Evolutionary conservation across 2,888 invertebrate species (phyloP).

Genomic region (Eledona agricola): DNA sequence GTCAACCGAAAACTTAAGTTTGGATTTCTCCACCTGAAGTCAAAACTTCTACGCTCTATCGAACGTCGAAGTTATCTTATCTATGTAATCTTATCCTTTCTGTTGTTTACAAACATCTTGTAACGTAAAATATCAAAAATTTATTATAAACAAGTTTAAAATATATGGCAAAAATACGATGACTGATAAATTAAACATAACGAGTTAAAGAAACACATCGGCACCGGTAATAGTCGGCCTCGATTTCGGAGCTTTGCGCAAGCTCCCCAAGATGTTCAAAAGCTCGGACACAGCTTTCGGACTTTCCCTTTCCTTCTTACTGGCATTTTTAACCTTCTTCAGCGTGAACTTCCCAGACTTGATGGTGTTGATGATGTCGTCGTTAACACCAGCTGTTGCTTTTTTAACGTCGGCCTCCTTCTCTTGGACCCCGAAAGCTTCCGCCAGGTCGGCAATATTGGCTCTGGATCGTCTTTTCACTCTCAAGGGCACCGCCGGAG

Average conservation of each 20-base stretch:
- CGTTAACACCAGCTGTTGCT: conserved; percentile 65
- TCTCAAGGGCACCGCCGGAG: conserved; percentile 66
- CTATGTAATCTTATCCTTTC: too few relatives aligned
- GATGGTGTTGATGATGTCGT: conserved; percentile 80
- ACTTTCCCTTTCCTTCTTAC: conserved; percentile 66
- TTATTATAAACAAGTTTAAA: conserved; percentile 5
- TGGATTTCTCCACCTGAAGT: too few relatives aligned
- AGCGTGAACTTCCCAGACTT: conserved; percentile 79
- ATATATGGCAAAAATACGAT: conserved; percentile 30
- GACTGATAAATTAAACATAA: conserved; percentile 5
- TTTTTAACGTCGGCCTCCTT: conserved; percentile 41
- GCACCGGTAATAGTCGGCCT: conserved; percentile 52
- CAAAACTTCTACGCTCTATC: too few relatives aligned
- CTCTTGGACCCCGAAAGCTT: conserved; percentile 48
- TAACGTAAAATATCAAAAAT: background rate
- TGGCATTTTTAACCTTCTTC: conserved; percentile 69
- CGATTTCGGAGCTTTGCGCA: conserved; percentile 66
- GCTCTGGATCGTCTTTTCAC: conserved; percentile 62
- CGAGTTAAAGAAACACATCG: conserved; percentile 47
- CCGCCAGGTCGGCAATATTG: conserved; percentile 51
- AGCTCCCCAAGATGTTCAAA: conserved; percentile 73
- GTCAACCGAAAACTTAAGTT: too few relatives aligned
- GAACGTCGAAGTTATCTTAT: too few relatives aligned
- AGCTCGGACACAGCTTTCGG: conserved; percentile 73
- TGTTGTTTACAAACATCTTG: background rate